Conservation (phyloP, 2,113 vertebrate species). For the Lasiurus cinereus region DNA sequence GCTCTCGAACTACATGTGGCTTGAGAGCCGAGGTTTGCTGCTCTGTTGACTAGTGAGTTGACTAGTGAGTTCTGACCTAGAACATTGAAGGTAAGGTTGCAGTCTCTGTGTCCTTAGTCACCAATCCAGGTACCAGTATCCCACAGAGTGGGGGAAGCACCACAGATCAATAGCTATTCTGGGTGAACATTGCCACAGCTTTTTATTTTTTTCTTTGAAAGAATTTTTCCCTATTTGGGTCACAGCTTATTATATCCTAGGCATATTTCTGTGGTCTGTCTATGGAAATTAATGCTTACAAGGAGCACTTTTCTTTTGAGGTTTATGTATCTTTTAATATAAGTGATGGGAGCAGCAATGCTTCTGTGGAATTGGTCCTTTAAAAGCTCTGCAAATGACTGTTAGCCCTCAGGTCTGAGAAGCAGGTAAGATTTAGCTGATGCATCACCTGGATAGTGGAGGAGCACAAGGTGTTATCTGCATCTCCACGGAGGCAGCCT, state of each 20-base stretch:
- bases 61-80: too few species aligned
- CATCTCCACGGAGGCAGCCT: background rate
- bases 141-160: background rate
- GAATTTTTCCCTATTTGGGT: background rate
- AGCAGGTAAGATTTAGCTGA: background rate
- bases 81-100: background rate
- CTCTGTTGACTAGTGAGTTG: too few species aligned
- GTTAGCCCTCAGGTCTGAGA: background rate
- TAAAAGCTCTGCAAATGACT: background rate
- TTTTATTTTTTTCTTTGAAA: background rate
- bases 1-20: too few species aligned
- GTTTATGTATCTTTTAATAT: background rate
- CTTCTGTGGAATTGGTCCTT: background rate
- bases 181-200: conserved; percentile 2
- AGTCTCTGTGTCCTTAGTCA: conserved; percentile 64
- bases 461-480: too few species aligned
- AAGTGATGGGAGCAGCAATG: background rate
- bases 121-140: background rate
- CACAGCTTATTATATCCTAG: conserved; percentile 57
- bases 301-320: background rate
- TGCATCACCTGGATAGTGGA: background rate
- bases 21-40: too few species aligned
- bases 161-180: conserved; percentile 77
- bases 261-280: conserved; percentile 7
- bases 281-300: conserved; percentile 47